Evolutionary conservation across 2,113 vertebrate species (phyloP).

Genomic region (Psilopsiagon aymara): DNA sequence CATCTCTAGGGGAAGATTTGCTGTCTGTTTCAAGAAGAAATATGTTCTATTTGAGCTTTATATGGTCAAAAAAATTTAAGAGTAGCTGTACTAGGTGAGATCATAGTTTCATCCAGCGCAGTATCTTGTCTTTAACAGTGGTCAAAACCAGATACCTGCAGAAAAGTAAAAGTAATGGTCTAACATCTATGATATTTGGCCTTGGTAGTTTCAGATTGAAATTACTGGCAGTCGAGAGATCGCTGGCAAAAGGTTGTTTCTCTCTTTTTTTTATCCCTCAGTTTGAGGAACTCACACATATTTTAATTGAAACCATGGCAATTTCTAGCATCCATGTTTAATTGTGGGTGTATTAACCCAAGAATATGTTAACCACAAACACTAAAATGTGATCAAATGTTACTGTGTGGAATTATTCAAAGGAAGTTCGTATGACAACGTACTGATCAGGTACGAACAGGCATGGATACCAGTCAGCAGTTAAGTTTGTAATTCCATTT

Average conservation of each 20-base stretch:
- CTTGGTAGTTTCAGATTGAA: neutral
- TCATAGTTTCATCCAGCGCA: neutral
- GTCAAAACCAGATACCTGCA: neutral
- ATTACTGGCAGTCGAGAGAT: neutral
- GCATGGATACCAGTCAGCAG: neutral
- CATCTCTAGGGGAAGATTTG: neutral
- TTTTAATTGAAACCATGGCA: neutral
- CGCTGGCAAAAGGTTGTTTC: neutral
- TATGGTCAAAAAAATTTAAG: neutral
- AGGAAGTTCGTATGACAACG: neutral
- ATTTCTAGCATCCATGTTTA: neutral
- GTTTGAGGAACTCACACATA: neutral
- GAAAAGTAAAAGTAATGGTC: neutral
- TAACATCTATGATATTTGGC: neutral
- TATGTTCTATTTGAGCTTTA: neutral
- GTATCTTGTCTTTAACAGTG: neutral
- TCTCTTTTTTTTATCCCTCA: neutral
- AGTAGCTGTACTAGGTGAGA: neutral
- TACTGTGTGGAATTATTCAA: neutral
- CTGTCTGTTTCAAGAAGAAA: neutral
- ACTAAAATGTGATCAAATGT: neutral
- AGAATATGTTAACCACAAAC: neutral
- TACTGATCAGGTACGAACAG: neutral
- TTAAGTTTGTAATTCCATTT: neutral
- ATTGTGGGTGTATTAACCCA: neutral